Percentiles rank a stretch among this genome's conserved stretches.
These are phyloP conservation scores for Oreocharis arfaki DNA, from an alignment of 2,113 vertebrate genomes.

Conservation along the genomic window DNA sequence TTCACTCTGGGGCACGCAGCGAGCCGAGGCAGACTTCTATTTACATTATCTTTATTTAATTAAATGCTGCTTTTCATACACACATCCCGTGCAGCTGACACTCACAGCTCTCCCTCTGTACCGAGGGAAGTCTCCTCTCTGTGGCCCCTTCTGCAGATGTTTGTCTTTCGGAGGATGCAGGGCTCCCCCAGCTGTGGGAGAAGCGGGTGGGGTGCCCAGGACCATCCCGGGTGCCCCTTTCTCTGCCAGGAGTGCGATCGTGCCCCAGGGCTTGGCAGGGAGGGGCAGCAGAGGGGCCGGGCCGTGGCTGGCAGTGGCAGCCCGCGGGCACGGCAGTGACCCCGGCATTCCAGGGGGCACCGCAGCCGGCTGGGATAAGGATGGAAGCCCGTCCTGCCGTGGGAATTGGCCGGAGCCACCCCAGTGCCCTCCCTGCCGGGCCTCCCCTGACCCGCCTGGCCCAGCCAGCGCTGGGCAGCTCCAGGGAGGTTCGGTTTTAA, in stretches of 20 bases:
- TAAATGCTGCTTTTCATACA: not conserved
- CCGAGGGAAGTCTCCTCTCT: not conserved
- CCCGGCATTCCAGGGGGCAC: no score
- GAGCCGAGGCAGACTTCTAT: not conserved
- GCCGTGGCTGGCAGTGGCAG: not conserved
- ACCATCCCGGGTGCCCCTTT: not conserved
- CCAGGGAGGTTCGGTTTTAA: not conserved
- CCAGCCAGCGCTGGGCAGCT: not conserved
- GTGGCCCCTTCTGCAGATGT: not conserved
- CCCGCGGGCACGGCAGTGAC: no score
- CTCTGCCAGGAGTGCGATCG: fast-evolving
- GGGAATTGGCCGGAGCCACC: fast-evolving
- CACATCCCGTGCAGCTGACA: not conserved
- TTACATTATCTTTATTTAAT: conserved; percentile 1
- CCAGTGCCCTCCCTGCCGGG: not conserved
- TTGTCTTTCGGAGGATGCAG: fast-evolving
- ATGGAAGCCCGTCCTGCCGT: fast-evolving
- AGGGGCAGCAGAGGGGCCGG: no score
- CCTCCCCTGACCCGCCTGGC: not conserved
- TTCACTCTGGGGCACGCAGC: not conserved
- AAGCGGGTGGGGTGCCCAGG: not conserved
- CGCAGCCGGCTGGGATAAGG: no score
- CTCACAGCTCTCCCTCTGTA: not conserved
- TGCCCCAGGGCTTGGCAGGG: fast-evolving
- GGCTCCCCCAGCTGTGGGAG: not conserved